These are phyloP conservation scores for Thymelicus lineola DNA, from an alignment of 2,888 invertebrate species.

Conservation along the genomic window DNA sequence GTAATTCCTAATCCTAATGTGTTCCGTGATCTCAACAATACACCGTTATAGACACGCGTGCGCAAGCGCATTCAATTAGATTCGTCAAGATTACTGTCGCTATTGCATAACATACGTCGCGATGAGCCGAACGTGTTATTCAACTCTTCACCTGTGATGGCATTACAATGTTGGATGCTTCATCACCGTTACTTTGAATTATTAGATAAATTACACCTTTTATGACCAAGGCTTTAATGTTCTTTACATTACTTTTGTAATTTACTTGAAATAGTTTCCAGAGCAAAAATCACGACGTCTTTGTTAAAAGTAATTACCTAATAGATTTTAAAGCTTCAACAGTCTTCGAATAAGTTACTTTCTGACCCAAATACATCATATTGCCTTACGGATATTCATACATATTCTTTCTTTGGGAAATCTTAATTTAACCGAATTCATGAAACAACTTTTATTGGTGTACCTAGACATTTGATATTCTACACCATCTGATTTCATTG, in stretches of 20 bases:
- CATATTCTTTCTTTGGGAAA: not conserved
- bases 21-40: slow-evolving; percentile 71
- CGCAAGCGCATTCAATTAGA: slow-evolving; percentile 64
- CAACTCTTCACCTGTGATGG: slow-evolving; percentile 67
- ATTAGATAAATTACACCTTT: slow-evolving; percentile 18
- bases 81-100: slow-evolving; percentile 63
- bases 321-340: slow-evolving; percentile 18
- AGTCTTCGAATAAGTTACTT: slow-evolving; percentile 13
- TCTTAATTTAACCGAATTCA: not conserved
- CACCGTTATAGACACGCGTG: slow-evolving; percentile 74
- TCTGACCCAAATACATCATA: slow-evolving; percentile 8
- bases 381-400: not conserved
- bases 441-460: slow-evolving; percentile 1
- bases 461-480: slow-evolving; percentile 1
- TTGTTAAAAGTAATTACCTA: slow-evolving; percentile 2
- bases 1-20: slow-evolving; percentile 51
- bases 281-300: not conserved
- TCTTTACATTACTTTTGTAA: slow-evolving; percentile 20
- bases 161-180: slow-evolving; percentile 62
- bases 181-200: slow-evolving; percentile 56
- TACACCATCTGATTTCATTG: not conserved
- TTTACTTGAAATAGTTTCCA: slow-evolving; percentile 22
- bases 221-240: slow-evolving; percentile 20
- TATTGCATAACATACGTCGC: slow-evolving; percentile 74
- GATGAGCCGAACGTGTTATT: slow-evolving; percentile 68